A percentile compares a stretch with the other conserved stretches of the same genome.
These are phyloP conservation scores for Orthosia cruda DNA, from an alignment of 2,888 invertebrate species.

Conservation along the genomic window DNA sequence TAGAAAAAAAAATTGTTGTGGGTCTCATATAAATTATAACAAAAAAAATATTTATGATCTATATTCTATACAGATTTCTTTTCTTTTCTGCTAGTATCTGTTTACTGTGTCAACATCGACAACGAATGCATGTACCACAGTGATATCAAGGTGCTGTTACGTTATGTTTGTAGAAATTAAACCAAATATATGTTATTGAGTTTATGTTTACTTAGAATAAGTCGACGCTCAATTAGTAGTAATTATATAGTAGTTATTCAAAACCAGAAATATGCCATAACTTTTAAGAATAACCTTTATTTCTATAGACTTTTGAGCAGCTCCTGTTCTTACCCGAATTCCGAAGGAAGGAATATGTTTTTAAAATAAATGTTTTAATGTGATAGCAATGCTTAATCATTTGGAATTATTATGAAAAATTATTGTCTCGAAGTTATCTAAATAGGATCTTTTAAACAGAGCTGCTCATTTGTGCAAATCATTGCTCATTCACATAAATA, in stretches of 20 bases:
- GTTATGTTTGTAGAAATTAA: constrained; percentile 84
- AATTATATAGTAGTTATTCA: constrained; percentile 66
- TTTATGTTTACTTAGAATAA: constrained; percentile 76
- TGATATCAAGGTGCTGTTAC: constrained; percentile 88
- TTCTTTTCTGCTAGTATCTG: constrained; percentile 27
- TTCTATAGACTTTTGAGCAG: constrained; percentile 46
- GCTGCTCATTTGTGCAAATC: constrained; percentile 51
- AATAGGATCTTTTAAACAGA: constrained; percentile 6
- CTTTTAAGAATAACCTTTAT: constrained; percentile 71
- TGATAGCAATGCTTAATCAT: neutral
- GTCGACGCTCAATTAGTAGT: constrained; percentile 81
- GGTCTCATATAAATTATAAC: neutral
- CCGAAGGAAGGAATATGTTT: neutral
- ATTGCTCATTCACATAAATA: constrained; percentile 59
- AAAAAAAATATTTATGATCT: neutral
- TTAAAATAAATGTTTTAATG: neutral
- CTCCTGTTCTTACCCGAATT: neutral
- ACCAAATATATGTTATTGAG: constrained; percentile 86
- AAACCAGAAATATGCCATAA: constrained; percentile 80
- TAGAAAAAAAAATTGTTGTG: neutral
- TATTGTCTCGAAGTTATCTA: constrained; percentile 8
- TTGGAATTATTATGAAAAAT: neutral
- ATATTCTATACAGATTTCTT: neutral
- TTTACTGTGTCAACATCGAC: constrained; percentile 57
- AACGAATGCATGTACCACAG: constrained; percentile 81